Conservation (phyloP, 2,113 vertebrate genomes). For the Malaclemys terrapin region DNA sequence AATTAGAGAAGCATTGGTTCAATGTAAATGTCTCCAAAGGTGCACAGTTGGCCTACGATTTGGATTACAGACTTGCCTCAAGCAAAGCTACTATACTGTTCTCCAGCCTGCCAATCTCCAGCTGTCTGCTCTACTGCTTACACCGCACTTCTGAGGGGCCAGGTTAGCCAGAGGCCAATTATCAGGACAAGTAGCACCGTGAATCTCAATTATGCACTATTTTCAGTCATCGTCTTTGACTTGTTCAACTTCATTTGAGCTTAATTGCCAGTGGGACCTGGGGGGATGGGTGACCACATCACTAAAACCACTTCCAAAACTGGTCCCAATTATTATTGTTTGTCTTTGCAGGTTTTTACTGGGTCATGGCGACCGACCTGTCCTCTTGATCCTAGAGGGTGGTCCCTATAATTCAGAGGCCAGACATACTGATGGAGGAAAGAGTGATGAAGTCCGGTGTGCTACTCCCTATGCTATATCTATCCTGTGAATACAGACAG, state of each 20-base stretch:
- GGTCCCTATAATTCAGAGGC: background rate
- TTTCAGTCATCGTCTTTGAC: background rate
- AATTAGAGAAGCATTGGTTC: background rate
- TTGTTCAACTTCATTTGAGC: background rate
- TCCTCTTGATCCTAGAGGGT: background rate
- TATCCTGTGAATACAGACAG: background rate
- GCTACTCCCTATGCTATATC: background rate
- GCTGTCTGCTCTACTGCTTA: background rate
- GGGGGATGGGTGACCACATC: background rate
- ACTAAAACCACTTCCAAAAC: background rate
- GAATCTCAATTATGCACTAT: background rate
- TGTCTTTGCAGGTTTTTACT: background rate
- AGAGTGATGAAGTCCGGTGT: background rate
- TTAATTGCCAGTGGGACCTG: background rate
- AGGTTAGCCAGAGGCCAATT: background rate
- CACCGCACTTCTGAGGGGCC: background rate
- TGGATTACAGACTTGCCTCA: background rate
- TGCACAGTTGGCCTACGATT: background rate
- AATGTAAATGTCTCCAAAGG: background rate
- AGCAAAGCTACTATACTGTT: background rate
- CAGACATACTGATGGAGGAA: background rate
- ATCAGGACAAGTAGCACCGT: background rate
- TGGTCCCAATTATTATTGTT: background rate
- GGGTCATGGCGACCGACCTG: background rate
- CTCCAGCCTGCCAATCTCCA: background rate